Conservation (phyloP, 2,797 vertebrate species). For the Muraenolepis orangiensis region DNA sequence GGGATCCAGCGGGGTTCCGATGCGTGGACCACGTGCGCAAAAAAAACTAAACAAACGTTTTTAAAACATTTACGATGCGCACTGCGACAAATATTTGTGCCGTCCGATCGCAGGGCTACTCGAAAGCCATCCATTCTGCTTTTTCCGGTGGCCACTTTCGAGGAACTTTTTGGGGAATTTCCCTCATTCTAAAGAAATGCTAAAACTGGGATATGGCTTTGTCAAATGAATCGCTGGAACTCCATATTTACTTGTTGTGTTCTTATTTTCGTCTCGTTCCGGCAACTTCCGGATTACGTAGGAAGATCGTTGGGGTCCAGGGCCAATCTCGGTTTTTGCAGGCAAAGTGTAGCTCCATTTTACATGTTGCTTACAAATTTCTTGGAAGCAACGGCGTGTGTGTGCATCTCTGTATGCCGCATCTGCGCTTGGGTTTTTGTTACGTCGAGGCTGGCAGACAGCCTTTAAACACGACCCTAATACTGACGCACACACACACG, state of each 20-base stretch:
- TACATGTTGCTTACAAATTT: background rate
- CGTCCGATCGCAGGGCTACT: background rate
- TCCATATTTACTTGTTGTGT: no score
- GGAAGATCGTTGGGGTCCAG: background rate
- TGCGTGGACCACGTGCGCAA: background rate
- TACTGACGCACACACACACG: no score
- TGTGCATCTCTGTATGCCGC: background rate
- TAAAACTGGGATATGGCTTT: background rate
- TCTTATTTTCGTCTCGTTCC: no score
- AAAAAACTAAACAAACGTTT: background rate
- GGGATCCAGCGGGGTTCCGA: no score
- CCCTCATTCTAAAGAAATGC: background rate
- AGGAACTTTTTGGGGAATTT: no score
- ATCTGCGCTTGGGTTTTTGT: background rate
- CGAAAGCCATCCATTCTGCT: background rate
- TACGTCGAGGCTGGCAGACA: no score
- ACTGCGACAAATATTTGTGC: background rate
- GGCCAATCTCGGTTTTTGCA: background rate
- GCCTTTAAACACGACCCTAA: no score
- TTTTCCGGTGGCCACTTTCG: no score
- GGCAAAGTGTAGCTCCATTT: background rate
- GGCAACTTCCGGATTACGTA: background rate
- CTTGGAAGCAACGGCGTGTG: no score
- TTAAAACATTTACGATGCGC: constrained; percentile 1
- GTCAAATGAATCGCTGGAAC: no score